A percentile compares a stretch with the other conserved stretches of the same genome.
Evolutionary conservation across 2,797 vertebrate species (phyloP).

Genomic region (Cercopithecus diana): DNA sequence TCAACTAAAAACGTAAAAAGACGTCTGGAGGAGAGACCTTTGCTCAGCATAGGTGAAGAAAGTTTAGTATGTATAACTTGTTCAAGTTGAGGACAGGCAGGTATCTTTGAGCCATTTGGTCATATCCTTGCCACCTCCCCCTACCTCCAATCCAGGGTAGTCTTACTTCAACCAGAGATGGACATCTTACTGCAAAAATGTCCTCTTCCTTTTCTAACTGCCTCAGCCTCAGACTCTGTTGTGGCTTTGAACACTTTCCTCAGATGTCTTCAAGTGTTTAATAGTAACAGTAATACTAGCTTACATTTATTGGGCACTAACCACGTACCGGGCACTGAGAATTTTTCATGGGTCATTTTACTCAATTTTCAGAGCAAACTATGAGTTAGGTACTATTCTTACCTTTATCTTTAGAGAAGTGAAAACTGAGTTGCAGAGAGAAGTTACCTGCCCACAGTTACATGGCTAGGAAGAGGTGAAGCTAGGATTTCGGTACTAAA

Average conservation of each 20-base stretch:
- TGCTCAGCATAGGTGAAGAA: neutral
- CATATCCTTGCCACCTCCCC: no score
- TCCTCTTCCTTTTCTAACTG: neutral
- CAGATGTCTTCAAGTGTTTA: neutral
- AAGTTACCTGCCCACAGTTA: neutral
- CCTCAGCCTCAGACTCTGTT: neutral
- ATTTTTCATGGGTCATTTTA: neutral
- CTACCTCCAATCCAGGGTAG: neutral
- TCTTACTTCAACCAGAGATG: neutral
- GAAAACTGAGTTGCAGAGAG: neutral
- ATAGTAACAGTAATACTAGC: neutral
- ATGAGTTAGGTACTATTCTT: neutral
- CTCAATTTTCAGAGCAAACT: neutral
- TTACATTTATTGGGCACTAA: neutral
- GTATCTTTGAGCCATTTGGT: neutral
- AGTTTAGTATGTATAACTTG: neutral
- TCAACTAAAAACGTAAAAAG: neutral
- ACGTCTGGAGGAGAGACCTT: neutral
- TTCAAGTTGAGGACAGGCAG: neutral
- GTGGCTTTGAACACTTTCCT: neutral
- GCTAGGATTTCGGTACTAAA: neutral
- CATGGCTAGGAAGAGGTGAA: neutral
- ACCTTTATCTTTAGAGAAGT: neutral
- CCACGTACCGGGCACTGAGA: neutral
- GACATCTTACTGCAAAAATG: neutral